Evolutionary conservation across 37 sponge, comb jelly and placozoan species (phyloP).

Genomic region (Oopsacas minuta): DNA sequence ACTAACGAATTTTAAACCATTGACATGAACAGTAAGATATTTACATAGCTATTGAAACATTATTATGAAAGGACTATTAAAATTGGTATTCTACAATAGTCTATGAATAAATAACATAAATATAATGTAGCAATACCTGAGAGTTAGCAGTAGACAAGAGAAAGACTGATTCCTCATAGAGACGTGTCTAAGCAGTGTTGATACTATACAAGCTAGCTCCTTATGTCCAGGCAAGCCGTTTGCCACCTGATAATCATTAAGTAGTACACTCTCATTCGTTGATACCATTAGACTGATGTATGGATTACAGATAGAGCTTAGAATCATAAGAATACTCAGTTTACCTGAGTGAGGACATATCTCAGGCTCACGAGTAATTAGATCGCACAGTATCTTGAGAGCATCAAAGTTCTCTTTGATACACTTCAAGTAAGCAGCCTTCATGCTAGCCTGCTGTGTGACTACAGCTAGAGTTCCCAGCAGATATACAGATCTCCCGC

Average conservation of each 20-base stretch:
- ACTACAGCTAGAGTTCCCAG: constrained; percentile 8
- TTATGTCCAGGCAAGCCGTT: neutral
- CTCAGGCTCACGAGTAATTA: constrained; percentile 12
- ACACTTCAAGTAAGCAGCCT: neutral
- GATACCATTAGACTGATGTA: constrained; percentile 6
- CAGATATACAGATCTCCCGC: constrained; percentile 7
- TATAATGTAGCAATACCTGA: too few species aligned
- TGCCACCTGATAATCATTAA: neutral
- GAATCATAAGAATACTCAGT: neutral
- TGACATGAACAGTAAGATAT: too few species aligned
- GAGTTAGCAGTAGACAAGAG: neutral
- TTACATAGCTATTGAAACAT: too few species aligned
- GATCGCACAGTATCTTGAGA: constrained; percentile 16
- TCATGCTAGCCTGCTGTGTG: neutral
- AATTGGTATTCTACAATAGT: too few species aligned
- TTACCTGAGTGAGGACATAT: neutral
- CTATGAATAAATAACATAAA: too few species aligned
- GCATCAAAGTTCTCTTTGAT: constrained; percentile 5
- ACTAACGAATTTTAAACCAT: too few species aligned
- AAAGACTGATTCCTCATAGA: neutral
- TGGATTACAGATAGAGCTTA: neutral
- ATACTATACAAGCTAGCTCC: neutral
- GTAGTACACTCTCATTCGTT: neutral
- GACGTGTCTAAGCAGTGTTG: neutral
- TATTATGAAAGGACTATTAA: too few species aligned